Base-by-base conservation (phyloP, 2,888 invertebrate species). In the Cheilosia impressa region DNA sequence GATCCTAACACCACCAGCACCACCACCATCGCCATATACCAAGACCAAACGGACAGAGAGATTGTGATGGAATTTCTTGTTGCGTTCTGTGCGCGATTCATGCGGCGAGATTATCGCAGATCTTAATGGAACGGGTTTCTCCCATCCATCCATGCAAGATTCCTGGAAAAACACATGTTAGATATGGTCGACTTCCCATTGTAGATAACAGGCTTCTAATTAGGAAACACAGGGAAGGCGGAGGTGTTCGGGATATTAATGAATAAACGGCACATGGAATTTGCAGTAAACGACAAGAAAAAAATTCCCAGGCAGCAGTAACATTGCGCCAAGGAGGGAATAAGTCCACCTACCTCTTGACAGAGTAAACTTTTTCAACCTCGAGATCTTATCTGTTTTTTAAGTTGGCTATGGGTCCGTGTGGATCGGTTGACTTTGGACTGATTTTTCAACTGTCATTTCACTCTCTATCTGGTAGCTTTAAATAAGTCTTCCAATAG, bases 91-190 rank as follows among this genome's bases (percentile, higher is more conserved):
- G 19, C 52, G 66, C 78, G 76, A 66, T 73, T 83, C 63, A 72
- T 71, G 71, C 71, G 38, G 43, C 13, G 47, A 75, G 81, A 78
- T 85, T 76, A 85, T 85, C 85, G 22, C 13, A 66, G 76, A 85
- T 85, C 85, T 85, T 81, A 85, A 85, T 85, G 81, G 85, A 76
- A 85, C 85, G 62, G 50, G 85, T 85, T 76, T 79, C 50, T 50
- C 34, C 43, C 19, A 38, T n/a, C 66, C 60, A 79, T 66, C 38
- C 22, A 41, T 24, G 50, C 17, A 43, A 53, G 69, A 79, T 75
- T 85, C 85, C 45, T 55, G 38, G 81, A 81, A 19, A 45, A 80
- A 80, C 65, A 84, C 45, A 65, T 52, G 84, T 71, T 72, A 60
- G 66, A 47, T 68, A 19, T 62, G 60, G 69, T 43, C 47, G 71